phyloP scores from a whole-genome alignment of 1,140 invertebrate genomes.

The Conus ventricosus region DNA sequence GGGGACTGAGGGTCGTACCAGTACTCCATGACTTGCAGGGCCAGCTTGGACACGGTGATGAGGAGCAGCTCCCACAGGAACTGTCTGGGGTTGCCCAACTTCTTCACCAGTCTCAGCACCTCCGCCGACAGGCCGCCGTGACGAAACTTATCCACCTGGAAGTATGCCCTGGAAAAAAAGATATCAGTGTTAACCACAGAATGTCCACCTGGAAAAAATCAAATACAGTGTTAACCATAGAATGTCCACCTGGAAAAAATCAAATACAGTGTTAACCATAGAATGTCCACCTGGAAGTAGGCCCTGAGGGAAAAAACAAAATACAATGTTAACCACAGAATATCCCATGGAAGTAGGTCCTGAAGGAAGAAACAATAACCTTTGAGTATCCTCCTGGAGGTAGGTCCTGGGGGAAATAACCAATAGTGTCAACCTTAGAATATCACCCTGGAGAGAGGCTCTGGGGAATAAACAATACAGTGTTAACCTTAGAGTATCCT shows the following conservation, averaged over 20 bases:
- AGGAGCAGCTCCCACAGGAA: not conserved
- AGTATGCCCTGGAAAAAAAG: not conserved
- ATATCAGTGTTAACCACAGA: not conserved
- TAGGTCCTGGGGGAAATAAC: too few species aligned
- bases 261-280: not conserved
- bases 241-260: too few species aligned
- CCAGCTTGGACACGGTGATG: not conserved
- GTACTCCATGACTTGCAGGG: not conserved
- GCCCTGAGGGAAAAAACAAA: too few species aligned
- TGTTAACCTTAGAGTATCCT: too few species aligned
- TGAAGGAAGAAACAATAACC: too few species aligned
- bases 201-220: too few species aligned
- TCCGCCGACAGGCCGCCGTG: not conserved
- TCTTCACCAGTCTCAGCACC: not conserved
- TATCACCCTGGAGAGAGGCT: too few species aligned
- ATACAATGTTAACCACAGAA: not conserved
- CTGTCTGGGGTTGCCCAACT: not conserved
- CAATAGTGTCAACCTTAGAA: too few species aligned
- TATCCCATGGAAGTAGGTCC: too few species aligned
- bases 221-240: not conserved
- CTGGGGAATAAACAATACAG: too few species aligned
- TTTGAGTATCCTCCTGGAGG: too few species aligned
- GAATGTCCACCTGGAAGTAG: too few species aligned
- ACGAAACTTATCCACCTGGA: not conserved
- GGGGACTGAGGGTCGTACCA: not conserved